Evolutionary conservation across 2,888 invertebrate genomes (phyloP).

Genomic region (Drosophila mulleri): DNA sequence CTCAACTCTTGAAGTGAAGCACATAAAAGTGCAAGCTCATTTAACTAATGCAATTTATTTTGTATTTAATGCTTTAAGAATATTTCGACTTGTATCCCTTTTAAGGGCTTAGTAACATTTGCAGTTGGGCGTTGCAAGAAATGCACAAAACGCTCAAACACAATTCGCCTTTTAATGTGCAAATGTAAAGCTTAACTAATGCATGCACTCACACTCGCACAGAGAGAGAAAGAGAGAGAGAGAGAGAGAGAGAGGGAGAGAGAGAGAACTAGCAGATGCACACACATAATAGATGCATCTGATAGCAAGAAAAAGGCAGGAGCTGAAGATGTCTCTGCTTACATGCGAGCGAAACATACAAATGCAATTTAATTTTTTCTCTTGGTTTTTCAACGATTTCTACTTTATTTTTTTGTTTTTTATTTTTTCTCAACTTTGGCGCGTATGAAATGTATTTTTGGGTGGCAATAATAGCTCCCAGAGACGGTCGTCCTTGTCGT

Average conservation of each 20-base stretch:
- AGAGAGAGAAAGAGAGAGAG: constrained; percentile 1
- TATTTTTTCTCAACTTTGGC: constrained; percentile 53
- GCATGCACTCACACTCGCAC: constrained; percentile 37
- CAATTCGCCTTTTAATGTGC: constrained; percentile 81
- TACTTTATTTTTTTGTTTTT: constrained; percentile 11
- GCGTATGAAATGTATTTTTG: constrained; percentile 83
- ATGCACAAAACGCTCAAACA: constrained; percentile 66
- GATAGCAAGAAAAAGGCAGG: constrained; percentile 36
- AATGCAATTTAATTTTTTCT: constrained; percentile 74
- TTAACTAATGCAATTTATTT: constrained; percentile 10
- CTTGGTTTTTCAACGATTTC: constrained; percentile 33
- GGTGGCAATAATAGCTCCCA: constrained; percentile 83
- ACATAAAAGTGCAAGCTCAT: constrained; percentile 2
- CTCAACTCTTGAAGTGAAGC: neutral
- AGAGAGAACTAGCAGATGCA: constrained; percentile 53
- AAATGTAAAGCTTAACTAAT: constrained; percentile 77
- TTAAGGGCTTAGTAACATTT: constrained; percentile 66
- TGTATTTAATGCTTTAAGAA: constrained; percentile 23
- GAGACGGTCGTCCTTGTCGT: constrained; percentile 69
- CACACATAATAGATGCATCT: constrained; percentile 77
- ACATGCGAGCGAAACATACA: constrained; percentile 67
- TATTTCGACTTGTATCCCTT: constrained; percentile 49
- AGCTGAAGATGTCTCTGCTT: constrained; percentile 36
- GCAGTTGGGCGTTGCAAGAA: constrained; percentile 36
- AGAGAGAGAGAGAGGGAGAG: neutral